Conservation (phyloP, 2,113 vertebrate species). For the Limanda limanda region DNA sequence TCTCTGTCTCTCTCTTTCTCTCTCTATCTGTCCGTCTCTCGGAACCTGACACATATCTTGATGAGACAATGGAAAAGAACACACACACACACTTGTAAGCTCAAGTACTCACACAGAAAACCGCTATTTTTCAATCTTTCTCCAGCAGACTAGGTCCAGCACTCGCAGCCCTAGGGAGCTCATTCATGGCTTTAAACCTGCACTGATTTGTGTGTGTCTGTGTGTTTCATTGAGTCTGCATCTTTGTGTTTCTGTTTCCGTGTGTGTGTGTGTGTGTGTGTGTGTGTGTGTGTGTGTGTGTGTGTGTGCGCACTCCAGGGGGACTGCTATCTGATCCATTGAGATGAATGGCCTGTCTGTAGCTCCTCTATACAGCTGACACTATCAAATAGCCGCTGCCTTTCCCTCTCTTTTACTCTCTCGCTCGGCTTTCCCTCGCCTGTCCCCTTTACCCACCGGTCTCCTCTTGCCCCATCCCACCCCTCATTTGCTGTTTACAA, state of each 20-base stretch:
- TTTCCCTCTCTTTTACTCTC: slow-evolving; percentile 53
- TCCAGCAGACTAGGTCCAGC: slow-evolving; percentile 24
- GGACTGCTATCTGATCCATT: slow-evolving; percentile 76
- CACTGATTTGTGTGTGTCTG: slow-evolving; percentile 42
- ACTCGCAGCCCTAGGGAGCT: slow-evolving; percentile 36
- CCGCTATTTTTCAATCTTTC: slow-evolving; percentile 5
- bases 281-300: too few species aligned
- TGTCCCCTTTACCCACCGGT: slow-evolving; percentile 51
- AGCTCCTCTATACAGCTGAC: slow-evolving; percentile 77
- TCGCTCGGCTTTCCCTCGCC: slow-evolving; percentile 10
- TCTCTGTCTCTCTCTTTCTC: not conserved
- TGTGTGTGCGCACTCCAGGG: slow-evolving; percentile 30
- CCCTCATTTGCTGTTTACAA: slow-evolving; percentile 77
- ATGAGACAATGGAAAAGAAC: slow-evolving; percentile 43
- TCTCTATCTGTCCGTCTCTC: not conserved
- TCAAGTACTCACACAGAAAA: slow-evolving; percentile 10
- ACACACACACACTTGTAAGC: slow-evolving; percentile 20
- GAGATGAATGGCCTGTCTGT: slow-evolving; percentile 82
- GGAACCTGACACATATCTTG: slow-evolving; percentile 16
- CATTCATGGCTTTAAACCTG: slow-evolving; percentile 50
- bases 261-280: too few species aligned
- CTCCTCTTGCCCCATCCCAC: slow-evolving; percentile 52
- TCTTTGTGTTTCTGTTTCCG: slow-evolving; percentile 16
- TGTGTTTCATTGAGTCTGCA: slow-evolving; percentile 32
- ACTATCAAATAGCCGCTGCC: slow-evolving; percentile 76